phyloP scores from a whole-genome alignment of 2,888 invertebrate genomes.

The Callyntrura guangdongensis region DNA sequence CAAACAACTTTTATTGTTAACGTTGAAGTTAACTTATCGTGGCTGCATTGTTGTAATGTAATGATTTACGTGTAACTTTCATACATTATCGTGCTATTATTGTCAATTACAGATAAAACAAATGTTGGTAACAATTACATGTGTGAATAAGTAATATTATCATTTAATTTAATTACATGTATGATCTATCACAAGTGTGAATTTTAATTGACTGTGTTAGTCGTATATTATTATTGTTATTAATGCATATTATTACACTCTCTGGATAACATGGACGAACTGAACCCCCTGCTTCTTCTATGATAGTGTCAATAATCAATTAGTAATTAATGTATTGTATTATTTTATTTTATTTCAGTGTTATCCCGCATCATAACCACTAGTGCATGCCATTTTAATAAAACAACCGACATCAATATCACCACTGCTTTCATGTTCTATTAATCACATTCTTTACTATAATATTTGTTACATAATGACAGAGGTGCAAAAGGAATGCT shows the following conservation, averaged over 20 bases:
- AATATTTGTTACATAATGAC: neutral
- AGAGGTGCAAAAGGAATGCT: neutral
- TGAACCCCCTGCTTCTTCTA: conserved; percentile 44
- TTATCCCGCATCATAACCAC: neutral
- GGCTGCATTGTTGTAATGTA: conserved; percentile 15
- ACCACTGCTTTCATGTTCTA: conserved; percentile 28
- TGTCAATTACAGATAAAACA: conserved; percentile 38
- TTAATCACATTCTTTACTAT: neutral
- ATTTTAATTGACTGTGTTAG: conserved; percentile 73
- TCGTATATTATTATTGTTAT: conserved; percentile 45
- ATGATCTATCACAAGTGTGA: conserved; percentile 56
- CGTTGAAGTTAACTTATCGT: neutral
- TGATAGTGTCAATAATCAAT: neutral
- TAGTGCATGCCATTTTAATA: conserved; percentile 51
- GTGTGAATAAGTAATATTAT: conserved; percentile 19
- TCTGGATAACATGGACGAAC: neutral
- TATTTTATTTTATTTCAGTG: conserved; percentile 37
- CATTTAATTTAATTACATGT: conserved; percentile 27
- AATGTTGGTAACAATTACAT: conserved; percentile 28
- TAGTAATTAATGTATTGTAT: neutral
- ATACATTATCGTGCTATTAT: neutral
- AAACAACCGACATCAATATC: neutral
- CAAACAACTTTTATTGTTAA: conserved; percentile 5
- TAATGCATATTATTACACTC: conserved; percentile 24
- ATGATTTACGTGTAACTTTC: conserved; percentile 25